Evolutionary conservation across 2,113 vertebrate genomes (phyloP).

Genomic region (Pungitius pungitius): DNA sequence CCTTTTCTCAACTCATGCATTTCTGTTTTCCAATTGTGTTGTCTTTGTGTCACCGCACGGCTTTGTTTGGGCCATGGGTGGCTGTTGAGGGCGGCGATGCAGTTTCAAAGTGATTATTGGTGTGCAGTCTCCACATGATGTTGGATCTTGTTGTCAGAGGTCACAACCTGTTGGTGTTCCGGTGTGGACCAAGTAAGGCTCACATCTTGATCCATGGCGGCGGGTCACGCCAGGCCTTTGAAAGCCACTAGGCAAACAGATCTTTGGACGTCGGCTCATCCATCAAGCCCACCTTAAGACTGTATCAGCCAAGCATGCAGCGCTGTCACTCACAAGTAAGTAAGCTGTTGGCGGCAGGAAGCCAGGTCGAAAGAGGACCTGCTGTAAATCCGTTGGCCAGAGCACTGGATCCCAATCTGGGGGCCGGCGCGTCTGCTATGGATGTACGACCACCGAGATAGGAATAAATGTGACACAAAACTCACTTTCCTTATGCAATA

Average conservation of each 20-base stretch:
- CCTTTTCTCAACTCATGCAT: slow-evolving; percentile 75
- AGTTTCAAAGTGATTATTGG: slow-evolving; percentile 68
- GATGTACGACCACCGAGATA: neutral
- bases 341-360: slow-evolving; percentile 66
- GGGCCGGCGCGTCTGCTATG: fast-evolving
- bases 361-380: slow-evolving; percentile 15
- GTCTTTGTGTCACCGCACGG: slow-evolving; percentile 66
- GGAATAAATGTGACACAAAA: neutral
- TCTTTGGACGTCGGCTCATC: slow-evolving; percentile 81
- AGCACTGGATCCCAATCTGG: neutral
- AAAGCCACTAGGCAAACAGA: slow-evolving; percentile 86
- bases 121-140: slow-evolving; percentile 57
- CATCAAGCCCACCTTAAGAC: slow-evolving; percentile 77
- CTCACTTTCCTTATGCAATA: neutral
- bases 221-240: slow-evolving; percentile 81
- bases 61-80: slow-evolving; percentile 58
- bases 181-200: slow-evolving; percentile 76
- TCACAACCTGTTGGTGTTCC: slow-evolving; percentile 83
- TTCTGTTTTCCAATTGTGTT: slow-evolving; percentile 82
- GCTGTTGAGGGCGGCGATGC: slow-evolving; percentile 37
- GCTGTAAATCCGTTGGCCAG: slow-evolving; percentile 33
- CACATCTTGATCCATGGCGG: slow-evolving; percentile 83
- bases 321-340: slow-evolving; percentile 74
- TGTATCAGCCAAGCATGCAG: slow-evolving; percentile 79
- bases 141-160: slow-evolving; percentile 78